Evolutionary conservation across 2,888 invertebrate species (phyloP), one percentile per base, ranked within the genome.

Genomic region (Caenorhabditis doughertyi): DNA sequence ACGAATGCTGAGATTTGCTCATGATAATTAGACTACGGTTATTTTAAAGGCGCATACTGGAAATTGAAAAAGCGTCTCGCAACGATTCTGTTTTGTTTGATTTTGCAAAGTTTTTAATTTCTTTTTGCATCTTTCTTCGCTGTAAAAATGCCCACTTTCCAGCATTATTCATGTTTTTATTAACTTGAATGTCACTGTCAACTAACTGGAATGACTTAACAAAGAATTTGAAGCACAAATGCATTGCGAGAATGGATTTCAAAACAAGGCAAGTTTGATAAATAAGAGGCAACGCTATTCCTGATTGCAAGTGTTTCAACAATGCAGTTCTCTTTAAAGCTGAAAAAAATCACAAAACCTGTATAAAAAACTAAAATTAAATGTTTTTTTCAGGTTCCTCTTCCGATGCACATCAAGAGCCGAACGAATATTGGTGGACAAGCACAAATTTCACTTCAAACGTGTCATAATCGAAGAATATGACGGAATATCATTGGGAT

Each of bases 201-300:
- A 23, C 18, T 9, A 32, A n/a, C 9, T 55, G 55, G 55, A 55
- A 55, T 29, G 32, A 55, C 32, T 55, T 55, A n/a, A 7, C 55
- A 3, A 32, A 55, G 8, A 16, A 16, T 18, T 18, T 55, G 7
- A 55, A 55, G 27, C 55, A 55, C 55, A 55, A 55, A 55, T 55
- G 55, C 32, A 32, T 55, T 8, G 55, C 27, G 32, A 55, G 32
- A 32, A 55, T 55, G 55, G 55, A 55, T 55, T 55, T 55, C 32
- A 16, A 0, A 11, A 55, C 55, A n/a, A 55, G 29, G 55, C 32
- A n/a, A n/a, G n/a, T n/a, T n/a, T n/a, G n/a, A n/a, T n/a, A n/a
- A n/a, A n/a, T n/a, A n/a, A n/a, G n/a, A n/a, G n/a, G n/a, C n/a
- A n/a, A n/a, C n/a, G n/a, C n/a, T n/a, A n/a, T n/a, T n/a, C n/a